Conservation (phyloP, 2,888 invertebrate genomes). For the Conops quadrifasciatus region DNA sequence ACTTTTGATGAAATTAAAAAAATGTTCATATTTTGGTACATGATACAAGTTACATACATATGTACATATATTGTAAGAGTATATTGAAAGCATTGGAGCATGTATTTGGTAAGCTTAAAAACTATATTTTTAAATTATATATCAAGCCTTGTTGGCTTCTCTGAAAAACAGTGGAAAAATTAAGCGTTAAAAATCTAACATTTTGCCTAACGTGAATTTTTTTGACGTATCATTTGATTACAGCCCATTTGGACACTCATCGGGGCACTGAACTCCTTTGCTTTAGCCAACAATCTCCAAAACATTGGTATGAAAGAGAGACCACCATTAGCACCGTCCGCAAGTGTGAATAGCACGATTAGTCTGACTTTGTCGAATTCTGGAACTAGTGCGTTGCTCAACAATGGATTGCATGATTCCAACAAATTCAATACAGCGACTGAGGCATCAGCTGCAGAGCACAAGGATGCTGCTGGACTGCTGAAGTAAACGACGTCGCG, state of each 20-base stretch:
- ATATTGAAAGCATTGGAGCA: no score
- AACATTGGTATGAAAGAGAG: slow-evolving; percentile 51
- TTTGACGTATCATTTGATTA: no score
- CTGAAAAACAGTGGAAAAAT: no score
- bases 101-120: no score
- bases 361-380: slow-evolving; percentile 36
- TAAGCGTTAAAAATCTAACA: no score
- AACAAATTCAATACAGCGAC: slow-evolving; percentile 62
- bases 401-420: slow-evolving; percentile 62
- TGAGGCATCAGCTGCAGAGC: slow-evolving; percentile 48
- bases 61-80: no score
- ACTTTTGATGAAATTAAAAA: no score
- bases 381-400: slow-evolving; percentile 43
- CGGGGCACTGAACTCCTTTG: slow-evolving; percentile 49
- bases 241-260: slow-evolving; percentile 59
- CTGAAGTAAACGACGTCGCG: slow-evolving; percentile 63
- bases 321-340: slow-evolving; percentile 37
- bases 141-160: no score
- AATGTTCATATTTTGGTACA: no score
- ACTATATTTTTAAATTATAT: no score
- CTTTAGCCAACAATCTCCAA: slow-evolving; percentile 50
- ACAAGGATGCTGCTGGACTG: slow-evolving; percentile 49
- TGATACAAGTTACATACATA: no score
- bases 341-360: slow-evolving; percentile 27
- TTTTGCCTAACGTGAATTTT: no score